Conservation (phyloP, 2,113 vertebrate species). For the Leptobrachium ailaonicum region DNA sequence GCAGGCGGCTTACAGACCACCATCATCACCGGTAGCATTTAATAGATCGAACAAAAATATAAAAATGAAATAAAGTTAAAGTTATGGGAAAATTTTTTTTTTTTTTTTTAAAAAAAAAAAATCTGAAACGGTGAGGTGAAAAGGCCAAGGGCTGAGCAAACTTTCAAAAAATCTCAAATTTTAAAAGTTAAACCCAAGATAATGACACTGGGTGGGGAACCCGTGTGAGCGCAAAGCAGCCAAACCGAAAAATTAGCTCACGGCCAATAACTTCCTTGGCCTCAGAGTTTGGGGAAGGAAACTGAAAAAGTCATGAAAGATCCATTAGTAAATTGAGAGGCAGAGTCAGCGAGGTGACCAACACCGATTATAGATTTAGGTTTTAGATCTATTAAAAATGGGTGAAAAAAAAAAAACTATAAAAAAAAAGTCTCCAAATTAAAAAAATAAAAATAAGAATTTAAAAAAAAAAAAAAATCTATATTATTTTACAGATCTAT, state of each 20-base stretch:
- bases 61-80: no score
- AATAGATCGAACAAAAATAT: no score
- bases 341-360: conserved; percentile 60
- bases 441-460: no score
- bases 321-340: conserved; percentile 54
- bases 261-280: conserved; percentile 84
- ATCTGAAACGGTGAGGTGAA: conserved; percentile 42
- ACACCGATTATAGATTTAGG: conserved; percentile 60
- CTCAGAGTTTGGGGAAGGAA: conserved; percentile 71
- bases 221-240: conserved; percentile 67
- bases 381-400: no score
- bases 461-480: no score
- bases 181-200: conserved; percentile 83
- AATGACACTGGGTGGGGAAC: conserved; percentile 90
- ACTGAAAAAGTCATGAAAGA: conserved; percentile 62
- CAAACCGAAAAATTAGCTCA: conserved; percentile 88
- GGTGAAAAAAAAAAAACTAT: no score
- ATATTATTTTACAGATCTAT: conserved; percentile 58
- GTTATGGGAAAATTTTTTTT: no score
- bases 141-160: conserved; percentile 58
- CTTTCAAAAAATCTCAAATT: conserved; percentile 56
- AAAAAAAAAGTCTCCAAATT: no score
- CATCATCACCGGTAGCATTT: no score
- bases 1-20: no score
- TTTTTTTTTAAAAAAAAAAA: not conserved